Base-by-base conservation (phyloP, 2,888 invertebrate genomes). In the Ophion costatus region DNA sequence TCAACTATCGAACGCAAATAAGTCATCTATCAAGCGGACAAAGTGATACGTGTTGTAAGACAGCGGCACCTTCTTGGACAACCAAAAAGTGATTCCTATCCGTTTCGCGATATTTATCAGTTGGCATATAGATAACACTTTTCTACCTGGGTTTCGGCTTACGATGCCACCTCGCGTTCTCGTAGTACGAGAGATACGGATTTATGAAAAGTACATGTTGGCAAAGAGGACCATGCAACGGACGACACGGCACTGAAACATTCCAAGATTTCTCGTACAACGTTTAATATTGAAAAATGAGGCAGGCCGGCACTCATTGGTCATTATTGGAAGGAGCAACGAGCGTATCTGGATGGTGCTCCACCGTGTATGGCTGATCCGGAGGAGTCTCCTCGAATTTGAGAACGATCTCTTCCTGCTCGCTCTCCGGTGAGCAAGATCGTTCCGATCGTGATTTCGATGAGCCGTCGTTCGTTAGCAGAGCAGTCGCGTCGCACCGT, bases 321-420 rank as follows among this genome's bases (percentile, higher is more conserved):
- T 33, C 10, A 64, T n/a, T 70, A 51, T 78, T n/a, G 20, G 84
- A 84, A 83, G 88, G 88, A 67, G 88, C 76, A 74, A 89, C 89
- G 6, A 86, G 84, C 7, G 87, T 88, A 1, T 86, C 89, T 6
- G 86, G 84, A 9, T 88, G 88, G 0, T 86, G 73, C 17, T 84
- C 84, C 71, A 86, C 61, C 61, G 79, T 69, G 63, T 80, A 84
- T 0, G 86, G 29, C 22, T 64, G 29, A 56, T 56, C 70, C 42
- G 74, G 86, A 57, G 51, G 51, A 17, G 77, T 85, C 7, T 85
- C 85, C 2, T 76, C 73, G 11, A 76, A 84, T 67, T 77, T 59
- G 5, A 87, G 66, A 0, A 76, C 82, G 9, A 85, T 76, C 2
- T 84, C 84, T 11, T 85, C 86, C 24, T 69, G 67, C 22, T 87